These are phyloP conservation scores for Mallotus villosus DNA, from an alignment of 2,797 vertebrate species.

Conservation along the genomic window DNA sequence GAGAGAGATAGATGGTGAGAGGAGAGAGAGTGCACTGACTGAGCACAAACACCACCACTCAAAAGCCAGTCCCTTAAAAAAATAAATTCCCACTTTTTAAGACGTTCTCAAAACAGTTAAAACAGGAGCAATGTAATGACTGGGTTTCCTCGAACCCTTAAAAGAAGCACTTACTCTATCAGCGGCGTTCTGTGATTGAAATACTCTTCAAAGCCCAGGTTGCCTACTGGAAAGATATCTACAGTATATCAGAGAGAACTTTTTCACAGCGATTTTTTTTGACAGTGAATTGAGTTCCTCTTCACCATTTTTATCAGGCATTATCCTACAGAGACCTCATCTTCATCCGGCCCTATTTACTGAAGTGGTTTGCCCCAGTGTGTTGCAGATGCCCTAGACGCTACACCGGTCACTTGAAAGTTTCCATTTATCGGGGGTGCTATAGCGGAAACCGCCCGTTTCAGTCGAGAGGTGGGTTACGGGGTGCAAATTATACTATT, in stretches of 20 bases:
- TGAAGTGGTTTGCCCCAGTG: not conserved
- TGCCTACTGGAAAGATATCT: too few relatives aligned
- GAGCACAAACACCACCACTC: not conserved
- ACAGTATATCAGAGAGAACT: not conserved
- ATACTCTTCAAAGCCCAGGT: not conserved
- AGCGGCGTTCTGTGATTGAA: conserved; percentile 3
- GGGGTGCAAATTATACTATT: conserved; percentile 37
- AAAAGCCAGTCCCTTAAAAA: not conserved
- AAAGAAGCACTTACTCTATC: conserved; percentile 20
- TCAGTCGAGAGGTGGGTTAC: not conserved
- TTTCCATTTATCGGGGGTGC: conserved; percentile 5
- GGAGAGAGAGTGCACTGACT: too few relatives aligned
- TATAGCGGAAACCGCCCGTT: conserved; percentile 10
- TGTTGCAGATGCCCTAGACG: not conserved
- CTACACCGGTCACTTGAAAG: not conserved
- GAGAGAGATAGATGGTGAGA: too few relatives aligned
- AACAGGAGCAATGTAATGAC: not conserved
- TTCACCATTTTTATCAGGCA: not conserved
- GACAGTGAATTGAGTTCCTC: not conserved
- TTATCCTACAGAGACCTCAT: conserved; percentile 6
- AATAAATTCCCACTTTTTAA: not conserved
- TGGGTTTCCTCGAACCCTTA: not conserved
- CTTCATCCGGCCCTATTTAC: conserved; percentile 5
- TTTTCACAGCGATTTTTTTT: not conserved
- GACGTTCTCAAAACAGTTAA: not conserved